These are phyloP conservation scores for Pseudochirops corinnae DNA, from an alignment of 2,797 vertebrate genomes.

Conservation along the genomic window DNA sequence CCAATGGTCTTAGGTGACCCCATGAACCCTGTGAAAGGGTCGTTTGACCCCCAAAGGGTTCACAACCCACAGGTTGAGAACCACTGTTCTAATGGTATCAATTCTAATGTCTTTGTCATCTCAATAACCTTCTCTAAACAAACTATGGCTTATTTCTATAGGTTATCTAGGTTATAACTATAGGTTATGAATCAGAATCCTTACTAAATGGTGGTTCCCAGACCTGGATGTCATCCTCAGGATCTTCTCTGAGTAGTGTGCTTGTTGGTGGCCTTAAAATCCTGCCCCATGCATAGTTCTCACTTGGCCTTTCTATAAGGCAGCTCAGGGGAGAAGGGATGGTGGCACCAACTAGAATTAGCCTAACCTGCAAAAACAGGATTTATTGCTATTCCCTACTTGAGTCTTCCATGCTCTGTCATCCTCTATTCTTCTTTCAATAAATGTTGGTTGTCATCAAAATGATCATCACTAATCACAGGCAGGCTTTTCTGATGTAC, in stretches of 20 bases:
- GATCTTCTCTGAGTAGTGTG: neutral
- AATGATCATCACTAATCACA: constrained; percentile 60
- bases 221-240: neutral
- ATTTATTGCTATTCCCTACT: constrained; percentile 54
- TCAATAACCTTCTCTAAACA: neutral
- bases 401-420: constrained; percentile 37
- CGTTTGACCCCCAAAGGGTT: no score
- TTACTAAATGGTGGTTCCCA: neutral
- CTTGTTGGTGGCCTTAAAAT: neutral
- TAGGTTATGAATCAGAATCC: neutral
- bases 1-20: no score
- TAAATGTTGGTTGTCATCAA: constrained; percentile 66
- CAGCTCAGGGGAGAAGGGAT: constrained; percentile 21
- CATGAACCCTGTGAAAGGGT: no score
- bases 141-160: neutral
- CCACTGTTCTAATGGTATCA: no score
- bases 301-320: constrained; percentile 35
- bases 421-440: constrained; percentile 67
- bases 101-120: neutral
- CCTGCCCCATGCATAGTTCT: neutral
- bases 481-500: constrained; percentile 60
- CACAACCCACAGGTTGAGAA: no score
- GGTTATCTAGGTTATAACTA: neutral
- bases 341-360: constrained; percentile 60
- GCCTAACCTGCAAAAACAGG: constrained; percentile 61